phyloP scores from a whole-genome alignment of 2,888 invertebrate genomes.

The Spatulosminthurus flaviceps region DNA sequence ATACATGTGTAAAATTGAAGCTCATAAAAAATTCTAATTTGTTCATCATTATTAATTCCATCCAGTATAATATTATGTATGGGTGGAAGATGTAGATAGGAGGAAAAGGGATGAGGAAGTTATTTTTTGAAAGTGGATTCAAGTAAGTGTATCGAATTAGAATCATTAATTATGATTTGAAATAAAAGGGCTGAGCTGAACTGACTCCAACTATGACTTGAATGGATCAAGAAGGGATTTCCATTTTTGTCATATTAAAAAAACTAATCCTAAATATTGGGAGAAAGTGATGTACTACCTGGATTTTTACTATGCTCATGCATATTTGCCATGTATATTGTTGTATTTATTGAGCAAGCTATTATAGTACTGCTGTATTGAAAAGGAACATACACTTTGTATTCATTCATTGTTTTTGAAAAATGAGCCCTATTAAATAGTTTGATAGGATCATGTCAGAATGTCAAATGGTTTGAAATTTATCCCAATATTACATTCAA shows the following conservation, averaged over 20 bases:
- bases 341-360: no score
- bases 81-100: no score
- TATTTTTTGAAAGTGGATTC: neutral
- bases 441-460: slow-evolving; percentile 9
- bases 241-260: neutral
- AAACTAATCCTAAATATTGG: neutral
- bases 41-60: no score
- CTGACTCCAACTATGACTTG: neutral
- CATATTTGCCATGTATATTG: no score
- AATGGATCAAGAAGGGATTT: neutral
- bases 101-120: neutral
- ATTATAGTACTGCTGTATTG: no score
- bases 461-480: slow-evolving; percentile 14
- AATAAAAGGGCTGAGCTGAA: slow-evolving; percentile 1
- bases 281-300: neutral
- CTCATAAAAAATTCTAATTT: no score
- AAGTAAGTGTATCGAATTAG: slow-evolving; percentile 18
- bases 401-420: slow-evolving; percentile 7
- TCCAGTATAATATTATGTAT: no score
- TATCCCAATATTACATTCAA: slow-evolving; percentile 14
- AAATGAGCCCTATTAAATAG: neutral
- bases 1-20: no score
- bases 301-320: no score
- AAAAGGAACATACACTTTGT: neutral
- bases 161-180: slow-evolving; percentile 14